Base-by-base conservation (phyloP, 2,113 vertebrate species). In the Laterallus jamaicensis region DNA sequence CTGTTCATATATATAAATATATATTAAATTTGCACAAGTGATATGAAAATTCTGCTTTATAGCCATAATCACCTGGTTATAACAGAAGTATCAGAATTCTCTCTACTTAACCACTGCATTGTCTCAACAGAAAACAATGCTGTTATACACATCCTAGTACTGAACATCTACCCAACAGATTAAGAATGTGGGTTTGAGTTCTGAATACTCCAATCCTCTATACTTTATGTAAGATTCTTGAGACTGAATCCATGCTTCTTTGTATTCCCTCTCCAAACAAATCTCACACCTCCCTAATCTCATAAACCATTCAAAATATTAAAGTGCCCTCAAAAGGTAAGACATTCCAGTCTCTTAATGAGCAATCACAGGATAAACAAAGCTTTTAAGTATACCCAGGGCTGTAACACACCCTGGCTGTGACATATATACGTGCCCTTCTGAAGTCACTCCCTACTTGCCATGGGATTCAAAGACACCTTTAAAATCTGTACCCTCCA, bases 401-500 rank as follows among this genome's bases (percentile, higher is more conserved):
- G n/a, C n/a, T 92, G 49, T 44, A 85, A 75, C 26, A n/a, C 50
- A 37, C n/a, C 8, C n/a, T 20, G 22, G 8, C 18, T 68, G 18
- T 1, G 15, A 71, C 1, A 50, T 2, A 50, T 2, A 26, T 4
- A 37, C 21, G 2, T 3, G 32, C 2, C 6, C 19, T 35, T 78
- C 15, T 35, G 31, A 91, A 95, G n/a, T 82, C 60, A 47, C n/a
- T 68, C 44, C 12, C 6, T 25, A 49, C 49, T 88, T 86, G 29
- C 64, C 47, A 24, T 4, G 21, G 32, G 14, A 64, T 70, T 73
- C 40, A 88, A 52, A 88, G 56, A 22, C n/a, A 75, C 37, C 10
- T 32, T 71, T n/a, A 50, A 47, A 95, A 93, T 89, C 54, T 82
- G 64, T 39, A 88, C 74, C 54, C 67, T 82, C 88, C n/a, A 59